phyloP scores from a whole-genome alignment of 2,113 vertebrate genomes.

The Neomonachus schauinslandi region DNA sequence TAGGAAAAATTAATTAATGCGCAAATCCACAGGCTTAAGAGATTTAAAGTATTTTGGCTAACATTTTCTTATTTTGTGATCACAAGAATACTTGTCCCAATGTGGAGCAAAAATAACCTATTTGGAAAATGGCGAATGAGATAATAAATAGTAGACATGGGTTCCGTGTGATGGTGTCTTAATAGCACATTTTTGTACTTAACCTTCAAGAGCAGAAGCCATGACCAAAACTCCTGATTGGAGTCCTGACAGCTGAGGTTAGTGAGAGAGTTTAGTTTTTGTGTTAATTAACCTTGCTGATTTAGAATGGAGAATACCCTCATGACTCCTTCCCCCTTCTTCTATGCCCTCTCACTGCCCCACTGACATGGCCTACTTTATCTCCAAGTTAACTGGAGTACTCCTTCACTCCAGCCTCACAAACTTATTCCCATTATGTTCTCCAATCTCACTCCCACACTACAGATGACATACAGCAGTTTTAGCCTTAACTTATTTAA shows the following conservation, averaged over 20 bases:
- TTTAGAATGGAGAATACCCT: not conserved
- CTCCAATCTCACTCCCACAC: not conserved
- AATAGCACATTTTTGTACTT: not conserved
- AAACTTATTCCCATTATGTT: not conserved
- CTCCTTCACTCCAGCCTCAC: not conserved
- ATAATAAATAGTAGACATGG: not conserved
- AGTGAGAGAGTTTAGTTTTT: not conserved
- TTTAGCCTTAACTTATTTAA: conserved; percentile 16
- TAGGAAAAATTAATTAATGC: conserved; percentile 5
- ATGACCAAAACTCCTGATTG: not conserved
- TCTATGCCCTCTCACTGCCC: not conserved
- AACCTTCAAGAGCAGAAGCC: not conserved
- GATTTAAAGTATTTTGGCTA: conserved; percentile 2
- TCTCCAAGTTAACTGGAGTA: not conserved
- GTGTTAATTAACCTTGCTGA: not conserved
- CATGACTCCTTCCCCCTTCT: not conserved
- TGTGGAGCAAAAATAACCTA: conserved; percentile 14
- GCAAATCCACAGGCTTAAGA: conserved; percentile 17
- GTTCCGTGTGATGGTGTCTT: not conserved
- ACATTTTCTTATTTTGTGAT: conserved; percentile 13
- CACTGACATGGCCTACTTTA: not conserved
- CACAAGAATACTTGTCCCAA: not conserved
- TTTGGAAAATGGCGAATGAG: not conserved
- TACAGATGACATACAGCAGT: not conserved
- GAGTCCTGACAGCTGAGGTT: not conserved